A percentile compares a stretch with the other conserved stretches of the same genome.
Evolutionary conservation across 2,113 vertebrate genomes (phyloP).

Genomic region (Pimephales promelas): DNA sequence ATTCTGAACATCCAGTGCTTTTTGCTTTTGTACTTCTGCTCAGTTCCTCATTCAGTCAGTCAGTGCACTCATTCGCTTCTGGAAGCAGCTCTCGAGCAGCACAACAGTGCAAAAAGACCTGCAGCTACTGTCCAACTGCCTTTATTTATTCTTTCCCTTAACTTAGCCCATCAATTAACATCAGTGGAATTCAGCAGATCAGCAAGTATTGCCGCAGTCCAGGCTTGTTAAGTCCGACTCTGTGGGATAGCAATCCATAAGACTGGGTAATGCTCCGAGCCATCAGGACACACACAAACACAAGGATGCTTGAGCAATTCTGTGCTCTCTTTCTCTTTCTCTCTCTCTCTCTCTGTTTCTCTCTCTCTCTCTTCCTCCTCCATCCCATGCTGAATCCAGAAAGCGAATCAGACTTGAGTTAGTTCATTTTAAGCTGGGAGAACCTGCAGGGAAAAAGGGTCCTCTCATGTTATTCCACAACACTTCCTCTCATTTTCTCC

Average conservation of each 20-base stretch:
- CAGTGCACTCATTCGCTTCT: neutral
- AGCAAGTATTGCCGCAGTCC: constrained; percentile 64
- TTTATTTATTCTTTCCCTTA: constrained; percentile 50
- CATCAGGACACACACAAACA: constrained; percentile 52
- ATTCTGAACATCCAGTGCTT: constrained; percentile 23
- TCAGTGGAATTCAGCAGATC: constrained; percentile 63
- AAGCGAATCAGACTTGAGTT: constrained; percentile 66
- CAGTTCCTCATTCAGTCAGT: neutral
- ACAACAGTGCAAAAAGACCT: constrained; percentile 23
- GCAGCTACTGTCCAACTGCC: constrained; percentile 45
- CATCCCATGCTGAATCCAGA: constrained; percentile 66
- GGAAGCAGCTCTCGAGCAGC: constrained; percentile 12
- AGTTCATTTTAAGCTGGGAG: constrained; percentile 79
- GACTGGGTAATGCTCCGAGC: constrained; percentile 52
- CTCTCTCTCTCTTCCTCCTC: too few relatives aligned
- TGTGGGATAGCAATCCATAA: constrained; percentile 63
- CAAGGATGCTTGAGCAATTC: constrained; percentile 8
- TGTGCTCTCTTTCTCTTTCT: neutral
- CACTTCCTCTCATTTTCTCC: constrained; percentile 67
- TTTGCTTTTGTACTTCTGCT: neutral
- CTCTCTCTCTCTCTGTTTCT: too few relatives aligned
- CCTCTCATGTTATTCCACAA: constrained; percentile 63
- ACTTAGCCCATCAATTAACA: constrained; percentile 63
- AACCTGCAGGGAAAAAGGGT: constrained; percentile 59
- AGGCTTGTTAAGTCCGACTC: constrained; percentile 68